Evolutionary conservation across 2,113 vertebrate genomes (phyloP), one percentile per base, ranked within the genome.

Genomic region (Panthera leo): DNA sequence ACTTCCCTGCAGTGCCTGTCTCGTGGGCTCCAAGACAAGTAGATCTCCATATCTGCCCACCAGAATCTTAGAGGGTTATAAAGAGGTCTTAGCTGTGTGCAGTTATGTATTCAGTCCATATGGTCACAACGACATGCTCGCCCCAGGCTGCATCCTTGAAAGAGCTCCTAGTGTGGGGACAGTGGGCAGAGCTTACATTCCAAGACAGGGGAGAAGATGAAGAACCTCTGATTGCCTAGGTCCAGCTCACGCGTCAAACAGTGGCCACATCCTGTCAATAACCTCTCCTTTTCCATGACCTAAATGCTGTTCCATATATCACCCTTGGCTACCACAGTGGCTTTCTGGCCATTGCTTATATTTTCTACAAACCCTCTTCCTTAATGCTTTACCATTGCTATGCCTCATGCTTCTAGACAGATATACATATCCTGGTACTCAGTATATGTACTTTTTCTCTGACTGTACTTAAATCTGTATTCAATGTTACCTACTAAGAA

Each of bases 301-400:
- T 27, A 63, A 48, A 75, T 8, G 2, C 14, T 27, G 19, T n/a
- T 11, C 8, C 11, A 29, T 18, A n/a, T 19, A 3, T 51, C 0
- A 0, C 5, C 39, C 21, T 5, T 48, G 34, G n/a, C 65, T 45
- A 13, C 5, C 5, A 15, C 12, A 0, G 34, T 45, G 45, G 14
- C 19, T 85, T 73, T 85, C 78, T 36, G 39, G 45, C 25, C 19
- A 4, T 70, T 14, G 14, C 65, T n/a, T 27, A 14, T 4, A 80
- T 63, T 78, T 82, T 15, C 73, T 89, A 36, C 25, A 51, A 51
- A 42, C 1, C 3, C 2, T 70, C 71, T 67, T 29, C 31, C 31
- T 45, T 61, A 48, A 19, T 34, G 9, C 42, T 25, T 78, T 12
- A 29, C 9, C 36, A 19, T 31, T 36, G 19, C 11, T n/a, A 12